These are phyloP conservation scores for Capitella teleta DNA, from an alignment of 1,140 invertebrate species.

Conservation along the genomic window DNA sequence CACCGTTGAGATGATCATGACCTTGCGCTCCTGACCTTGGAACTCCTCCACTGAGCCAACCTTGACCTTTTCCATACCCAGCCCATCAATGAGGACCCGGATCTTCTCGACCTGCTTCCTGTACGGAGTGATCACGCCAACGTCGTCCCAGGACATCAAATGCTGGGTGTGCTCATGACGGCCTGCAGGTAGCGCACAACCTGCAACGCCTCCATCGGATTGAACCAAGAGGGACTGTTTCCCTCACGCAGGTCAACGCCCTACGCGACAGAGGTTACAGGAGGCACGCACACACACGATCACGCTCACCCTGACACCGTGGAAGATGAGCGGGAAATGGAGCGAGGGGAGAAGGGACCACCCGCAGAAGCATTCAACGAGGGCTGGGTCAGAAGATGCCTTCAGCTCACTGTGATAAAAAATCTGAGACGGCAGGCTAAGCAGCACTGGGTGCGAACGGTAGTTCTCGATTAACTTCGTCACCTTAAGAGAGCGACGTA, in stretches of 20 bases:
- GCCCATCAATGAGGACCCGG: constrained; percentile 52
- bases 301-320: constrained; percentile 52
- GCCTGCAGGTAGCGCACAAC: constrained; percentile 39
- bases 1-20: constrained; percentile 79
- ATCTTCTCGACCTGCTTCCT: constrained; percentile 73
- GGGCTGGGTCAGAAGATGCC: constrained; percentile 41
- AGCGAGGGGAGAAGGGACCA: constrained; percentile 35
- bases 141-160: constrained; percentile 53
- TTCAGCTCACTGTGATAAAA: constrained; percentile 70
- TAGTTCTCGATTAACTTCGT: constrained; percentile 47
- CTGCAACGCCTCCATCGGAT: constrained; percentile 60
- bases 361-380: constrained; percentile 33
- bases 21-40: constrained; percentile 78
- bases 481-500: constrained; percentile 17
- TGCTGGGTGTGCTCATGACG: constrained; percentile 46
- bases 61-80: constrained; percentile 47
- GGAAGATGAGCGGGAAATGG: constrained; percentile 64
- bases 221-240: constrained; percentile 76
- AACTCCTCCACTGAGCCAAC: constrained; percentile 92
- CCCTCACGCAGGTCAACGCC: constrained; percentile 58
- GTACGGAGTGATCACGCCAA: constrained; percentile 91
- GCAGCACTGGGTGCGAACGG: constrained; percentile 64
- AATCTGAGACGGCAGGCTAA: constrained; percentile 60
- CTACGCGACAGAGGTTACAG: constrained; percentile 15
- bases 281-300: neutral